Evolutionary conservation across 2,113 vertebrate species (phyloP), one percentile per base, ranked within the genome.

Genomic region (Beaufortia kweichowensis): DNA sequence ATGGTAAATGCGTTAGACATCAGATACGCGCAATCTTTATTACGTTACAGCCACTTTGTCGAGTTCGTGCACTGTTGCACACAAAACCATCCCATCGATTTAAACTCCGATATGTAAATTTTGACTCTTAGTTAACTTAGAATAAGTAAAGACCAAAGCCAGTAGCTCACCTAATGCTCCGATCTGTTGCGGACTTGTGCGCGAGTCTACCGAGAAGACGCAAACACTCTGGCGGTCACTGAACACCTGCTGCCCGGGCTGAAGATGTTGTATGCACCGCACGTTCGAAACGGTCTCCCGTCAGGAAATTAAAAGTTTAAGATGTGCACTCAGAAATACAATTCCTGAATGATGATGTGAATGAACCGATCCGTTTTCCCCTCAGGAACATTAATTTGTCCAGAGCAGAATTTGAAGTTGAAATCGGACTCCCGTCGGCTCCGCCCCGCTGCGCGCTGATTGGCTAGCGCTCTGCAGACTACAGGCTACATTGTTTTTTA

Each of bases 371-470:
- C 23, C 31, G 29, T 21, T 41, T 35, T 60, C 43, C 70, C 43
- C 70, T 43, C 19, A 11, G 56, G 56, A 71, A 31, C 41, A 61
- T 17, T 61, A 2, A 31, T 61, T 43, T 73, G 24, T 21, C 11
- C 56, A 14, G 70, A 6, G 57, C 56, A 57, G 56, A 71, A 39
- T 61, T 53, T 70, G 60, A 78, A 78, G 66, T 78, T 84, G 72
- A 74, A 84, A 77, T 74, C 77, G 68, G 41, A 53, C 43, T 73
- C 66, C 66, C 56, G 15, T 19, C n/a, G 26, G 82, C 61, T 63
- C 82, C 82, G 79, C 82, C 82, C 68, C 26, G 35, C 81, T 79
- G 6, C 5, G 24, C 57, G 17, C 41, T 64, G 71, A 84, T 84
- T 84, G 82, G 82, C 17, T 56, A 9, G 60, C 65, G 21, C 67